phyloP scores from a whole-genome alignment of 1,140 invertebrate genomes.

The Centruroides sculpturatus region DNA sequence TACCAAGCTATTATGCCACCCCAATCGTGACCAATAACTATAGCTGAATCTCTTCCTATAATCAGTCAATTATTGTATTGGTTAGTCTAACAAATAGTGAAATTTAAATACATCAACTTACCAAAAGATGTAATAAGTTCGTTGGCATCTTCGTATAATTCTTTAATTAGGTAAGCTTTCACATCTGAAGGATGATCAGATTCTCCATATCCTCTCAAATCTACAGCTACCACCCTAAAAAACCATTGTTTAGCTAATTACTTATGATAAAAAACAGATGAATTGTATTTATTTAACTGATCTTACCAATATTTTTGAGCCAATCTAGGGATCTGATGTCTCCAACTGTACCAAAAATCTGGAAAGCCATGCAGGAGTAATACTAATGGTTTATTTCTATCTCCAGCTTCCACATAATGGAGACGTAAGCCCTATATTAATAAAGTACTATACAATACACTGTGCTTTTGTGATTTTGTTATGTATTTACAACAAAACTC shows the following conservation, averaged over 20 bases:
- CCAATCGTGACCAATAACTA: constrained; percentile 63
- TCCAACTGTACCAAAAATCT: constrained; percentile 58
- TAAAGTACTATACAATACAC: neutral
- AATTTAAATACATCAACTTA: neutral
- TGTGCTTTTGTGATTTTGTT: neutral
- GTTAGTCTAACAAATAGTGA: neutral
- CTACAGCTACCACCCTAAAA: constrained; percentile 53
- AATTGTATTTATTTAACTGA: neutral
- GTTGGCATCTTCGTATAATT: constrained; percentile 48
- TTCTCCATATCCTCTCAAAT: constrained; percentile 65
- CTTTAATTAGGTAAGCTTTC: constrained; percentile 42
- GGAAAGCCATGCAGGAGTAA: constrained; percentile 61
- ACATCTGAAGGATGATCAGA: constrained; percentile 57
- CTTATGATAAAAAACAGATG: constrained; percentile 13
- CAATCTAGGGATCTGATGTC: constrained; percentile 48
- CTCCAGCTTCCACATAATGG: constrained; percentile 56
- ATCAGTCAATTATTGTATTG: neutral
- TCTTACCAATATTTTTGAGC: constrained; percentile 42
- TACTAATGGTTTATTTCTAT: constrained; percentile 40
- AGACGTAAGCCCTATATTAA: constrained; percentile 47
- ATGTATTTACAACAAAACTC: no score
- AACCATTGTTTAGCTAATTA: no score
- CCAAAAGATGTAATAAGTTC: constrained; percentile 24
- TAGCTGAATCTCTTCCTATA: constrained; percentile 17
- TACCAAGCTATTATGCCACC: constrained; percentile 60